Percentiles rank a stretch among this genome's conserved stretches.
Conservation (phyloP, 1,140 invertebrate genomes). For the Tetramorium alpestre region DNA sequence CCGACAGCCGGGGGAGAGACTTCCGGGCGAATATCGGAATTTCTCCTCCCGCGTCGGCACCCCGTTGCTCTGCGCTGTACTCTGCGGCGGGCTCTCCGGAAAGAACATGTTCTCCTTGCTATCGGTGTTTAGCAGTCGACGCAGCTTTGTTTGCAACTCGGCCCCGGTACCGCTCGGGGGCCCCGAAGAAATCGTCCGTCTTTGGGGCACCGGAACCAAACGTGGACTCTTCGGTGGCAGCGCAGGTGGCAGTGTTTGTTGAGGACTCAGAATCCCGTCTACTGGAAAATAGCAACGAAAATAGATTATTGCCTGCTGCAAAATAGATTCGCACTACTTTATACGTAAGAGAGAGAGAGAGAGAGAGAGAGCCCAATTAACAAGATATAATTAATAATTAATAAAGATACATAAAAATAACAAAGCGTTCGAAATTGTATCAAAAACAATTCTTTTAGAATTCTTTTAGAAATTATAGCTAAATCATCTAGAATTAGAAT, state of each 20-base stretch:
- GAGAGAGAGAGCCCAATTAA: neutral
- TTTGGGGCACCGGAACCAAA: conserved; percentile 83
- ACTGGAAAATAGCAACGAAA: conserved; percentile 43
- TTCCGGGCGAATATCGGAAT: conserved; percentile 81
- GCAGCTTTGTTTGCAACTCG: conserved; percentile 92
- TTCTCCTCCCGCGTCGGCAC: conserved; percentile 77
- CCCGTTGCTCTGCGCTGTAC: conserved; percentile 69
- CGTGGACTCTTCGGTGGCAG: conserved; percentile 86
- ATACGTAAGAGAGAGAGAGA: neutral
- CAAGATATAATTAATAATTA: neutral
- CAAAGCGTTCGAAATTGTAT: neutral
- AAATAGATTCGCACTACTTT: neutral
- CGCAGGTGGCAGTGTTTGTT: conserved; percentile 86
- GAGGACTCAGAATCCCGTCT: conserved; percentile 87
- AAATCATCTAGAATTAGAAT: too few species aligned
- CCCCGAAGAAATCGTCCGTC: conserved; percentile 82
- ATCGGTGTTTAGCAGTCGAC: conserved; percentile 91
- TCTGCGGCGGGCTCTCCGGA: conserved; percentile 73
- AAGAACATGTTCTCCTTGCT: conserved; percentile 88
- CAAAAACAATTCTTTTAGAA: neutral
- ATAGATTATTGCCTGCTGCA: conserved; percentile 86
- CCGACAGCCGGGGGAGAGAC: conserved; percentile 79
- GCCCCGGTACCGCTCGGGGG: conserved; percentile 80
- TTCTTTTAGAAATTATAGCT: too few species aligned
- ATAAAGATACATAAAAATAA: neutral